A percentile compares a stretch with the other conserved stretches of the same genome.
Conservation (phyloP, 2,888 invertebrate genomes). For the Chironomus riparius region DNA sequence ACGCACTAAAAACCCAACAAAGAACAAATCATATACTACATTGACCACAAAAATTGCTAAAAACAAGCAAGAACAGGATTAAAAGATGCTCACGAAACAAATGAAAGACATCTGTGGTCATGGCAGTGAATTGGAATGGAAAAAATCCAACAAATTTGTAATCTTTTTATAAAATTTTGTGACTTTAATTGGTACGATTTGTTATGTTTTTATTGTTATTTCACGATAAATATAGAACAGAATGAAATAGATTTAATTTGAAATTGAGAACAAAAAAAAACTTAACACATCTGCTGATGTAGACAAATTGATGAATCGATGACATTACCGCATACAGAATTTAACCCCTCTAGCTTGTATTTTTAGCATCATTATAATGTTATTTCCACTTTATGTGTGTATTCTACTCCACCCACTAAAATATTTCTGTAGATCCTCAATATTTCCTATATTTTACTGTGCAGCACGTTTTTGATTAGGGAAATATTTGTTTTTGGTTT, state of each 20-base stretch:
- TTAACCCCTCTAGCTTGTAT: neutral
- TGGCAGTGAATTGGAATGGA: neutral
- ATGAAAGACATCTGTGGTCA: slow-evolving; percentile 14
- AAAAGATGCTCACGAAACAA: neutral
- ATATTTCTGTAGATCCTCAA: too few species aligned
- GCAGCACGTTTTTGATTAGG: too few species aligned
- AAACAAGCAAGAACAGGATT: neutral
- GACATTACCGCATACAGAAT: neutral
- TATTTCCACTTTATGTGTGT: neutral
- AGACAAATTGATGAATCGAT: neutral
- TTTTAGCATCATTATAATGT: neutral
- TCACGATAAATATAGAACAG: too few species aligned
- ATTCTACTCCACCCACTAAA: slow-evolving; percentile 3
- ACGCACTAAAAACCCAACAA: too few species aligned
- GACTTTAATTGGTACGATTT: slow-evolving; percentile 22
- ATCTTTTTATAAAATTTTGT: neutral
- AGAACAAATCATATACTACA: too few species aligned
- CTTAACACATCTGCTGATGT: slow-evolving; percentile 4
- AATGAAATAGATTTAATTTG: too few species aligned
- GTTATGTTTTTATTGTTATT: neutral
- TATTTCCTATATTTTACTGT: too few species aligned
- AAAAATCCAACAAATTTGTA: neutral
- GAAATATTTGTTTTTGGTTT: too few species aligned
- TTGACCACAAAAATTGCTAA: neutral
- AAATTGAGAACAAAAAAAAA: neutral